Conservation (phyloP, 2,797 vertebrate species). For the Chrysocyon brachyurus region DNA sequence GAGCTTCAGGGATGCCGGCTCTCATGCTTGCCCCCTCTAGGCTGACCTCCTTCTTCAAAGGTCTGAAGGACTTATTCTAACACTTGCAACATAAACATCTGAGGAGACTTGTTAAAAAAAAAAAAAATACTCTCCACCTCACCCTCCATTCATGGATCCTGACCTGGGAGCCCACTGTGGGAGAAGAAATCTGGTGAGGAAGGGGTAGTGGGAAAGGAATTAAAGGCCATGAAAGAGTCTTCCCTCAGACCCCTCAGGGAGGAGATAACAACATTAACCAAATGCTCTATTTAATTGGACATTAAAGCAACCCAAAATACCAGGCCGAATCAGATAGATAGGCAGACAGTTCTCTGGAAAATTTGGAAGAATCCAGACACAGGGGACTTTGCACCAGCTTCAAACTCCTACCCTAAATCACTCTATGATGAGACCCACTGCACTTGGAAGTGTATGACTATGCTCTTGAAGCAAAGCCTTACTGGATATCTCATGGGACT, state of each 20-base stretch:
- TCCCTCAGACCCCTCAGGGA: neutral
- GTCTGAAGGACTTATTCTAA: neutral
- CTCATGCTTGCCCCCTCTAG: neutral
- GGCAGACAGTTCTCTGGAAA: neutral
- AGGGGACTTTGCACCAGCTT: neutral
- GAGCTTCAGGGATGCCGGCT: neutral
- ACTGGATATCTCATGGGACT: neutral
- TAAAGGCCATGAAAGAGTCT: neutral
- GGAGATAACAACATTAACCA: slow-evolving; percentile 12
- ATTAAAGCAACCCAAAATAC: neutral
- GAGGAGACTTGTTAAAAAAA: neutral
- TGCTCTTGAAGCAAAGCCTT: neutral
- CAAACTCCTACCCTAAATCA: neutral
- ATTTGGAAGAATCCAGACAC: neutral
- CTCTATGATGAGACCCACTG: neutral
- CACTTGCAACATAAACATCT: neutral
- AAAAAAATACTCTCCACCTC: neutral
- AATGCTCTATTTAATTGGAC: neutral
- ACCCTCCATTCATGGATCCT: neutral
- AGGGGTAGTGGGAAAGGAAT: neutral
- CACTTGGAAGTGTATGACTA: neutral
- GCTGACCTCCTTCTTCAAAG: neutral
- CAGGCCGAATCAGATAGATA: slow-evolving; percentile 2
- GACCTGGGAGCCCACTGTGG: neutral
- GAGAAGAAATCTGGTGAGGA: neutral